Percentiles rank a stretch among this genome's conserved stretches.
Conservation (phyloP, 2,113 vertebrate species). For the Callionymus lyra region DNA sequence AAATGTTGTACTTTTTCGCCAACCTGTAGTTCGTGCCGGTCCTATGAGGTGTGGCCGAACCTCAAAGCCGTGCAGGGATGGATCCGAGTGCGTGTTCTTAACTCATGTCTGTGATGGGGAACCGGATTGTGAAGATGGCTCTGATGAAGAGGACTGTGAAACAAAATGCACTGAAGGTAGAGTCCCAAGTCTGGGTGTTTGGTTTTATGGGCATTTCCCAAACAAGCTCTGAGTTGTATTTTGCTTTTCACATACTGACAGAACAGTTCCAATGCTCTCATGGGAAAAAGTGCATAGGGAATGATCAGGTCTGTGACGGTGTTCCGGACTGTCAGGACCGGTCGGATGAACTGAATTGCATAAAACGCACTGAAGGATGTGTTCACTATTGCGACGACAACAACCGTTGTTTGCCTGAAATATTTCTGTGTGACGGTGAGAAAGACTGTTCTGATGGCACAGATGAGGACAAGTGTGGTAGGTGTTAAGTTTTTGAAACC, state of each 20-base stretch:
- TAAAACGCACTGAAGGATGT: slow-evolving; percentile 43
- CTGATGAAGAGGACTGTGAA: slow-evolving; percentile 72
- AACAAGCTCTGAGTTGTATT: not conserved
- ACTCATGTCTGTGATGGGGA: slow-evolving; percentile 76
- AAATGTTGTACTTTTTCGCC: not conserved
- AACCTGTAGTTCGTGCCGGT: slow-evolving; percentile 18
- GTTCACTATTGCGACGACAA: slow-evolving; percentile 66
- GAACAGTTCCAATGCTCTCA: slow-evolving; percentile 70
- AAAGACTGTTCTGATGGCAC: slow-evolving; percentile 69
- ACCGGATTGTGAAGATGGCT: slow-evolving; percentile 74
- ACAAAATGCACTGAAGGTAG: slow-evolving; percentile 67
- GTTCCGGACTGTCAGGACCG: slow-evolving; percentile 71
- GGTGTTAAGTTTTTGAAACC: not conserved
- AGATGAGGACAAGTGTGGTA: slow-evolving; percentile 68
- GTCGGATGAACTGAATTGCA: slow-evolving; percentile 74
- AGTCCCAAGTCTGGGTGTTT: not conserved
- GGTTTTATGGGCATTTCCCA: too few relatives aligned
- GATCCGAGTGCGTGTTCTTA: slow-evolving; percentile 62
- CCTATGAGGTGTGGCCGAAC: slow-evolving; percentile 36
- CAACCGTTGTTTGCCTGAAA: slow-evolving; percentile 66
- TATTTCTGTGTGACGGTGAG: slow-evolving; percentile 73
- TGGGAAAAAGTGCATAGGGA: slow-evolving; percentile 56
- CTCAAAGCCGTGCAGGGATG: slow-evolving; percentile 56
- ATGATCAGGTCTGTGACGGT: slow-evolving; percentile 66
- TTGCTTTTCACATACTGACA: slow-evolving; percentile 9